phyloP scores from a whole-genome alignment of 2,888 invertebrate species.

The Choreutis nemorana region DNA sequence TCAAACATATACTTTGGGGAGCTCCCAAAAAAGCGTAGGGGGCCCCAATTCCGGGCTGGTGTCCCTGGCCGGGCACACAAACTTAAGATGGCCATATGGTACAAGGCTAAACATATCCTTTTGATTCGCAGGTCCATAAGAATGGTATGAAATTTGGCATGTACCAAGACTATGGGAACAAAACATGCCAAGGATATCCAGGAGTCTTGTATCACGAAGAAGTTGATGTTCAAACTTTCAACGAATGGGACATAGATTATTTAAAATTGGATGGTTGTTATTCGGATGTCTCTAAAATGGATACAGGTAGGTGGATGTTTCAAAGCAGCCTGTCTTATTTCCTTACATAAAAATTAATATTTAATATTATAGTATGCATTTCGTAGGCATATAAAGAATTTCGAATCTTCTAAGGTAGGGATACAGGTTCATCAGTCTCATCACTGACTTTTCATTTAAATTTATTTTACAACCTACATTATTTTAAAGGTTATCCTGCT shows the following conservation, averaged over 20 bases:
- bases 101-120: neutral
- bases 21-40: too few relatives aligned
- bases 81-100: neutral
- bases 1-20: too few relatives aligned
- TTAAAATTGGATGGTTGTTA: slow-evolving; percentile 86
- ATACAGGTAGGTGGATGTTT: slow-evolving; percentile 36
- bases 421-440: neutral
- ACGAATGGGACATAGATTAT: slow-evolving; percentile 83
- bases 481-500: slow-evolving; percentile 74
- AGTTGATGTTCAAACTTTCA: slow-evolving; percentile 76
- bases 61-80: too few relatives aligned
- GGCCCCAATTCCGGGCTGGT: too few relatives aligned
- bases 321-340: slow-evolving; percentile 2
- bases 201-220: slow-evolving; percentile 73
- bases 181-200: slow-evolving; percentile 82
- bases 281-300: slow-evolving; percentile 65
- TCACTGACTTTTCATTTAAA: slow-evolving; percentile 1
- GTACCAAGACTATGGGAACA: slow-evolving; percentile 81
- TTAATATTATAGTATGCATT: too few relatives aligned
- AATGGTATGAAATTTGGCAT: slow-evolving; percentile 81
- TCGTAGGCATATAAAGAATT: too few relatives aligned
- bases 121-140: slow-evolving; percentile 67
- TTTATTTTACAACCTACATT: too few relatives aligned
- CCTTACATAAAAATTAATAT: slow-evolving; percentile 1
- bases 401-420: neutral